phyloP scores from a whole-genome alignment of 2,888 invertebrate genomes.

The Torymus texanus region DNA sequence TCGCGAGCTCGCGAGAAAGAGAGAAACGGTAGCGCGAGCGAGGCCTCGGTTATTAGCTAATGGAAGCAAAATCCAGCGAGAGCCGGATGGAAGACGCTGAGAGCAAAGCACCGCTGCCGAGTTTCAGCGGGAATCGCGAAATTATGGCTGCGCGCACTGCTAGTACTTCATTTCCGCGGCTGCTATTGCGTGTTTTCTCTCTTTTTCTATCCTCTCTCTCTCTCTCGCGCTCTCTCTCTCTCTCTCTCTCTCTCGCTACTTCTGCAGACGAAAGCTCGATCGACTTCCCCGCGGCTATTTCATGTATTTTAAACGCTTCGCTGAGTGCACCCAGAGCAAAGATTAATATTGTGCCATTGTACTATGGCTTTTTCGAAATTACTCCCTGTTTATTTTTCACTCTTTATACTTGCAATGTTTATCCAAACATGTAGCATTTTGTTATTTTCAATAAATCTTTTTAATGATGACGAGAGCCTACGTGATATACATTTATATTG shows the following conservation, averaged over 20 bases:
- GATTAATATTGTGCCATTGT: too few species aligned
- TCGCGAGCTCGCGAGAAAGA: conserved; percentile 44
- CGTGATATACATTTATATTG: too few species aligned
- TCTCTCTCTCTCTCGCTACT: neutral
- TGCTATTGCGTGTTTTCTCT: neutral
- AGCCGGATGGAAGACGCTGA: neutral
- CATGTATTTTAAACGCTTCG: neutral
- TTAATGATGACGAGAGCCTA: neutral
- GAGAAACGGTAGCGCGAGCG: conserved; percentile 42
- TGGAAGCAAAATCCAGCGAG: conserved; percentile 65
- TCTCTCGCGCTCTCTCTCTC: too few species aligned
- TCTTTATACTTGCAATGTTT: too few species aligned
- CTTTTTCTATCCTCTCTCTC: too few species aligned
- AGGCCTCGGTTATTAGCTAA: conserved; percentile 67
- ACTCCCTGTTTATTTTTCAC: too few species aligned
- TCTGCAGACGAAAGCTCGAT: conserved; percentile 17
- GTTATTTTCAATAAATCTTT: too few species aligned
- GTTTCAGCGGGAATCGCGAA: conserved; percentile 58
- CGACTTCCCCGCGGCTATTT: conserved; percentile 8
- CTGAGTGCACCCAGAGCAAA: conserved; percentile 1
- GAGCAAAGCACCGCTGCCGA: neutral
- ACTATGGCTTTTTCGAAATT: too few species aligned
- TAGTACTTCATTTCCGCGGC: conserved; percentile 27
- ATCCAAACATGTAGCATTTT: too few species aligned
- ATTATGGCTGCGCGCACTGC: conserved; percentile 53